Conservation (phyloP, 2,797 vertebrate genomes). For the Parauchenoglanis ngamensis region DNA sequence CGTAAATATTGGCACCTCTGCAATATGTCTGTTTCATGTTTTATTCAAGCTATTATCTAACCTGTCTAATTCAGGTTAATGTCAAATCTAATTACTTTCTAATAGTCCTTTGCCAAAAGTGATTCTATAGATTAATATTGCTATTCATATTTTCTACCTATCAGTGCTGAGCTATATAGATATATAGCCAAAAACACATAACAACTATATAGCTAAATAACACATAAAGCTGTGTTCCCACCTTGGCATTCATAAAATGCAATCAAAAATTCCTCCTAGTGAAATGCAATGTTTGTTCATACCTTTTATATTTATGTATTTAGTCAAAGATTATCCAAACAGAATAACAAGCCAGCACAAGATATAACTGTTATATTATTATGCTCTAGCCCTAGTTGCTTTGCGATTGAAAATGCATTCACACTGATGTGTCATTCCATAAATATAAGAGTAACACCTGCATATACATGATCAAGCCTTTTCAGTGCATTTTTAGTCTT, state of each 20-base stretch:
- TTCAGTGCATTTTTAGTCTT: background rate
- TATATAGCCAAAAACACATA: too few species aligned
- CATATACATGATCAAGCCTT: background rate
- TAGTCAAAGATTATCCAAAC: background rate
- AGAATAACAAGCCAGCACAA: background rate
- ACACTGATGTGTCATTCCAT: too few species aligned
- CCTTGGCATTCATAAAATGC: too few species aligned
- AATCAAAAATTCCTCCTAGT: too few species aligned
- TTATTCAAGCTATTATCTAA: background rate
- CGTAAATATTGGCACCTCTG: background rate
- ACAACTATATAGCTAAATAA: background rate
- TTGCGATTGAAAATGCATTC: background rate
- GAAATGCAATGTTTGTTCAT: too few species aligned
- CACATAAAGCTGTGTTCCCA: too few species aligned
- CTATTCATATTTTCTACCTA: background rate
- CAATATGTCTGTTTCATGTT: background rate
- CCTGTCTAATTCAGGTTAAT: background rate
- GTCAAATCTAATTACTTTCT: too few species aligned
- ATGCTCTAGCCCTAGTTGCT: background rate
- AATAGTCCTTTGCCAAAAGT: background rate
- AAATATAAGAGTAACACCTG: too few species aligned
- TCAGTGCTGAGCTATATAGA: background rate
- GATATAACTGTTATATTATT: background rate
- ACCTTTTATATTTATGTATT: background rate
- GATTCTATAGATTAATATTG: background rate